phyloP scores from a whole-genome alignment of 2,113 vertebrate genomes.

The Entomyzon cyanotis region DNA sequence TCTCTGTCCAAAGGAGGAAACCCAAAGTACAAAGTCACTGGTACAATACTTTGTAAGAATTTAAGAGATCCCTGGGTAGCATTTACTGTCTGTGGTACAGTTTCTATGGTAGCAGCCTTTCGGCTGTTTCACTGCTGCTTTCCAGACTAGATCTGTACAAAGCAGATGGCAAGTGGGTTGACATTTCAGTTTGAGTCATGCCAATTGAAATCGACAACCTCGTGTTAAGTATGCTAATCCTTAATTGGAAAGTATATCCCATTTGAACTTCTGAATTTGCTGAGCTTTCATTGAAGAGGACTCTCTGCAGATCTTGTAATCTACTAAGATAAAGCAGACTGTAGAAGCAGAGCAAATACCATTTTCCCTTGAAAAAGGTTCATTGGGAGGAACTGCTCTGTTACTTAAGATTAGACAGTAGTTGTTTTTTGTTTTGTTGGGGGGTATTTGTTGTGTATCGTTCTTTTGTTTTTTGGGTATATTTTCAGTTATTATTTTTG shows the following conservation, averaged over 20 bases:
- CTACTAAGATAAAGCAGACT: background rate
- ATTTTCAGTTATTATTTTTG: background rate
- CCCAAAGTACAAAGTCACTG: background rate
- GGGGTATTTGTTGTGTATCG: rapidly evolving
- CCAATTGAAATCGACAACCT: slow-evolving; percentile 57
- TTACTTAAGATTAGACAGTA: background rate
- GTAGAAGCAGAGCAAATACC: background rate
- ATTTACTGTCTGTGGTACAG: background rate
- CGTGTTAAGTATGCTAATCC: slow-evolving; percentile 52
- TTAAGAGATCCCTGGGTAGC: background rate
- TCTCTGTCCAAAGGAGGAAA: background rate
- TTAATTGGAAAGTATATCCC: slow-evolving; percentile 59
- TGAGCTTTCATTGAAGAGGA: slow-evolving; percentile 38
- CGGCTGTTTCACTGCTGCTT: slow-evolving; percentile 11
- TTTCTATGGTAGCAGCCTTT: slow-evolving; percentile 36
- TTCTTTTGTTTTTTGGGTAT: background rate
- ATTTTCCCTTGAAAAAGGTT: background rate
- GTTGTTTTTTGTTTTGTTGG: background rate
- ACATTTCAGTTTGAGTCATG: slow-evolving; percentile 68
- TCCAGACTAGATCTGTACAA: slow-evolving; percentile 7
- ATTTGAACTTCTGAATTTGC: slow-evolving; percentile 15
- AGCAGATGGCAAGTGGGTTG: slow-evolving; percentile 63
- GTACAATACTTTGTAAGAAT: background rate
- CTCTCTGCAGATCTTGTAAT: background rate
- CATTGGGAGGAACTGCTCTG: background rate